phyloP scores from a whole-genome alignment of 2,113 vertebrate species.

The Trematocara stigmaticum region DNA sequence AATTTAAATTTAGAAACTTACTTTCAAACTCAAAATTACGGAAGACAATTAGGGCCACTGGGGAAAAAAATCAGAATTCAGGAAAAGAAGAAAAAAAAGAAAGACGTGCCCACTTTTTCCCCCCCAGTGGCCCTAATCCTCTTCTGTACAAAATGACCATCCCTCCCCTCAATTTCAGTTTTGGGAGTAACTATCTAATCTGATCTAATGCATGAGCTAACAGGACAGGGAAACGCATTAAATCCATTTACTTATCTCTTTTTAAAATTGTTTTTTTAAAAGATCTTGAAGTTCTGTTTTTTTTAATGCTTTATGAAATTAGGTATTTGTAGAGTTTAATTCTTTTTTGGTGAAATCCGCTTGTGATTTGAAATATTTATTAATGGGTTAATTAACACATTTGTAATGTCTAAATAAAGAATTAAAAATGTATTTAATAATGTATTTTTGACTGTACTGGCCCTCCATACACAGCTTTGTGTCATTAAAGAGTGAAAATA shows the following conservation, averaged over 20 bases:
- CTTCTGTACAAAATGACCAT: no score
- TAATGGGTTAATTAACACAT: fast-evolving
- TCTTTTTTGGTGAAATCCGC: background rate
- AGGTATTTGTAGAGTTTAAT: fast-evolving
- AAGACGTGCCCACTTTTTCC: no score
- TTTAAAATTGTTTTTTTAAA: background rate
- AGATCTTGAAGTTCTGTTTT: background rate
- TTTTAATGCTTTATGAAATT: background rate
- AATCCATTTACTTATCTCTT: background rate
- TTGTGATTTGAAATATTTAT: background rate
- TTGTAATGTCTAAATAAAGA: background rate
- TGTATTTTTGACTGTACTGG: background rate
- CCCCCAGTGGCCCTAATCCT: no score
- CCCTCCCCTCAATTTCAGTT: no score
- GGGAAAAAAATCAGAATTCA: no score
- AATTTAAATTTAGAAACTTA: no score
- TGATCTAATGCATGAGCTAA: background rate
- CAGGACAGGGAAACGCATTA: fast-evolving
- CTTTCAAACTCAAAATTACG: no score
- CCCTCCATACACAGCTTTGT: background rate
- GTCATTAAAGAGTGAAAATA: background rate
- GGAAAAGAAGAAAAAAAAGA: no score
- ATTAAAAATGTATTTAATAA: background rate
- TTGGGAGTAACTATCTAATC: no score
- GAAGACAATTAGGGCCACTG: no score